A percentile compares a stretch with the other conserved stretches of the same genome.
phyloP scores from a whole-genome alignment of 2,797 vertebrate genomes.

The Clarias laeviceps region DNA sequence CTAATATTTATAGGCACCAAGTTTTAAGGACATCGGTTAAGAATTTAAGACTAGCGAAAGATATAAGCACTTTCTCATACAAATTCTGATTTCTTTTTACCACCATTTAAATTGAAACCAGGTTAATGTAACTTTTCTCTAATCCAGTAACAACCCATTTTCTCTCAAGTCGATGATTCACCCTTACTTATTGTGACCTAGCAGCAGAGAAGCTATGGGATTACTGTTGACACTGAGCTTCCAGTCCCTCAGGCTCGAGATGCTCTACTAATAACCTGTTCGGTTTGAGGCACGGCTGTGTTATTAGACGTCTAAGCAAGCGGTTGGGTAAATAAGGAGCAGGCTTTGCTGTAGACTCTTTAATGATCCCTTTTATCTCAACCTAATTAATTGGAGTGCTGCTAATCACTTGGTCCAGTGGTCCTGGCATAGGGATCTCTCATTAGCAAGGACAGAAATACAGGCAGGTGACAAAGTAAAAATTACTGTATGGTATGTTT shows the following conservation, averaged over 20 bases:
- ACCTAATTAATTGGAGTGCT: slow-evolving; percentile 22
- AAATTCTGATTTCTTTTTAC: not conserved
- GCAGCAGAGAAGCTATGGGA: slow-evolving; percentile 15
- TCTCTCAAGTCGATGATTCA: not conserved
- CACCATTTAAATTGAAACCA: not conserved
- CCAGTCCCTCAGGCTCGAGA: slow-evolving; percentile 23
- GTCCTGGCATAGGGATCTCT: slow-evolving; percentile 21
- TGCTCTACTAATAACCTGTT: slow-evolving; percentile 4
- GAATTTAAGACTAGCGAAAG: not conserved
- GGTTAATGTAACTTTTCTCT: not conserved
- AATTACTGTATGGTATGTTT: not conserved
- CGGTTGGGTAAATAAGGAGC: not conserved
- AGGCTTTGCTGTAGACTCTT: not conserved
- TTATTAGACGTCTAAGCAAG: slow-evolving; percentile 31
- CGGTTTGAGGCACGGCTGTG: not conserved
- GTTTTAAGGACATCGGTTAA: not conserved
- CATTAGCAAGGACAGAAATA: slow-evolving; percentile 23
- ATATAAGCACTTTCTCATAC: not conserved
- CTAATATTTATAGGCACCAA: not conserved
- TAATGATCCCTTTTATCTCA: slow-evolving; percentile 20
- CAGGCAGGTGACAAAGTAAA: not conserved
- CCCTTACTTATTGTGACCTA: not conserved
- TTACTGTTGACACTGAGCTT: slow-evolving; percentile 24
- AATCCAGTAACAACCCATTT: not conserved
- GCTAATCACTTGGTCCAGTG: slow-evolving; percentile 23